Base-by-base conservation (phyloP, 1,140 invertebrate genomes). In the Drosophila sp. region DNA sequence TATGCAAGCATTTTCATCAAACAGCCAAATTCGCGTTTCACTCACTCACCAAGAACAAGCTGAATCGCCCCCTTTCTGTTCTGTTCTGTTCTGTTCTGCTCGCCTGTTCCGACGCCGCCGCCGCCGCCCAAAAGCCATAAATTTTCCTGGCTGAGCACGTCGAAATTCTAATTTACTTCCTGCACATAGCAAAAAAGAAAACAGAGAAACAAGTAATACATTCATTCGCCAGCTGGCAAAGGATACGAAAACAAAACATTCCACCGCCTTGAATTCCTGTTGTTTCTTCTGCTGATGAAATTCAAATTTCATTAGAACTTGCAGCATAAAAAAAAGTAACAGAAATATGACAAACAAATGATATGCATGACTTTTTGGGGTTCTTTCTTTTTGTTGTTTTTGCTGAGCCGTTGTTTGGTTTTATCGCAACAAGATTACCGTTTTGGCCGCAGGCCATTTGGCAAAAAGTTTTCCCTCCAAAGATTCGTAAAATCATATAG, bases 151-250 rank as follows among this genome's bases (percentile, higher is more conserved):
- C 68, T 60, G 72, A 70, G 71, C 71, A 82, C 47, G 66, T 73
- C 79, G 71, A 87, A 82, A 82, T 82, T 87, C 60, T 66, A 79
- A 82, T 87, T 76, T 85, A 75, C 70, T 75, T 78, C 71, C 33
- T 66, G 33, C 65, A 62, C 54, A 66, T 66, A 50, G 44, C 44
- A 50, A 47, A 62, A 70, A 30, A 2, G 7, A 57, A 57, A n/a
- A 23, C 10, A 55, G 41, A 5, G 29, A 25, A 23, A 58, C 32
- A 55, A 41, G 11, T 8, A 10, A 38, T 68, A 60, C 38, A 35
- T 23, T 17, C 32, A 58, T 58, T 57, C 32, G 44, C 44, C 44
- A 50, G 44, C 30, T 32, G 32, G 33, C 33, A 62, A 63, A 61
- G 63, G 40, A 71, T 66, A 57, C 17, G 44, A 50, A 41, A 41